Evolutionary conservation across 2,113 vertebrate genomes (phyloP), one percentile per base, ranked within the genome.

Genomic region (Chinchilla lanigera): DNA sequence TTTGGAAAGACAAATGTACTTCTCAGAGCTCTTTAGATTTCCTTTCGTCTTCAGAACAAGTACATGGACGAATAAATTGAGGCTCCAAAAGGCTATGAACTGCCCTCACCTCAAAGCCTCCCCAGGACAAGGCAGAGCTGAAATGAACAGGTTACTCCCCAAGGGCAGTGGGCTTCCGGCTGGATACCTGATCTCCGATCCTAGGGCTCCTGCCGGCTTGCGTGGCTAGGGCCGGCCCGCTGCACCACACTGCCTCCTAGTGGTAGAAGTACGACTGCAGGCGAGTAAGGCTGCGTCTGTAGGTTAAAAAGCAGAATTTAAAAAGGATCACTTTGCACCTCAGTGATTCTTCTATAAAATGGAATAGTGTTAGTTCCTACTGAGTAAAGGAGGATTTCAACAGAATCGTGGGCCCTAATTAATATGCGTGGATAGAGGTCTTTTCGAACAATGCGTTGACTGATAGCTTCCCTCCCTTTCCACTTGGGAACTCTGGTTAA

Each of bases 1-100:
- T 60, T 38, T 54, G 10, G 35, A 90, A 94, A 58, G 63, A 80
- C 4, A 52, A 7, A 17, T 81, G 58, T 63, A 17, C 85, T 77
- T 96, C 77, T 84, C 85, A 77, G 75, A 67, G 24, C 38, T 78
- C 85, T 60, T 92, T 56, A 86, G 89, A 67, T 69, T 71, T 88
- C 20, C 38, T n/a, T 28, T 65, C 44, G 28, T 83, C 78, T 86
- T 93, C 58, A 30, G 30, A 75, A 24, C 71, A 83, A 88, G 83
- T 28, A 28, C 44, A 4, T 10, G 16, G 41, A 41, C 44, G 35
- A 14, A 28, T 50, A 86, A 71, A 83, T 17, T 5, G 41, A 84
- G 50, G 61, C 33, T 85, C 87, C 41, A 41, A 82, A 38, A 77
- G 41, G 22, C 35, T 7, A 0, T 1, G 22, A 89, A 50, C 7